Conservation (phyloP, 2,113 vertebrate species). For the Chascanopsetta lugubris region DNA sequence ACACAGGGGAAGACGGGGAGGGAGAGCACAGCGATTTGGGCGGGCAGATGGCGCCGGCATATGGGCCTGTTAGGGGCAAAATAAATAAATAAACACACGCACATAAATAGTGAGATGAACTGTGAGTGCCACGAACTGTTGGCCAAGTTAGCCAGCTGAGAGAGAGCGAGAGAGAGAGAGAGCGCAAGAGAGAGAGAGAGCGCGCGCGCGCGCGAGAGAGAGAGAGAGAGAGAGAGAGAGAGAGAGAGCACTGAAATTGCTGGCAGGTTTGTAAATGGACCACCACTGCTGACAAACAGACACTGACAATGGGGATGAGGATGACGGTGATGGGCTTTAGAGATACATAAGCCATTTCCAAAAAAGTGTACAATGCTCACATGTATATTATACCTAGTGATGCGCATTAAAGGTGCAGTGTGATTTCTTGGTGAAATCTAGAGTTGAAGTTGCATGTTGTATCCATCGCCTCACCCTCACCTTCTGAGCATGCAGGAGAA, state of each 20-base stretch:
- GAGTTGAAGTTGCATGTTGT: no score
- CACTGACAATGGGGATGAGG: constrained; percentile 2
- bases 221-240: constrained; percentile 21
- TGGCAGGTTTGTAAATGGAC: constrained; percentile 40
- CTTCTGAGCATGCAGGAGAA: no score
- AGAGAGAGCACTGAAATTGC: constrained; percentile 21
- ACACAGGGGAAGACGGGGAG: constrained; percentile 42
- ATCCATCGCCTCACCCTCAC: no score
- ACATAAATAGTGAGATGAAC: constrained; percentile 69
- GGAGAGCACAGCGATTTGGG: constrained; percentile 56
- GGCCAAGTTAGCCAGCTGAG: constrained; percentile 53
- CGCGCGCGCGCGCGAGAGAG: constrained; percentile 15
- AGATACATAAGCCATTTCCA: constrained; percentile 47
- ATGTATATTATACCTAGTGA: constrained; percentile 1
- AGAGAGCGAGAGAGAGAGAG: constrained; percentile 24
- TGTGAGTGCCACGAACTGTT: constrained; percentile 60
- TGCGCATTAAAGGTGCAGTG: background rate
- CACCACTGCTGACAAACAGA: constrained; percentile 11
- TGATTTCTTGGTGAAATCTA: no score
- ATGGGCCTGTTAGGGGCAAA: constrained; percentile 77
- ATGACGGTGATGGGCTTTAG: constrained; percentile 36
- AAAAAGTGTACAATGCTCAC: constrained; percentile 17
- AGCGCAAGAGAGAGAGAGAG: constrained; percentile 14
- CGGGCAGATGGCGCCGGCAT: constrained; percentile 80
- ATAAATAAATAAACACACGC: constrained; percentile 72